Percentiles rank a stretch among this genome's conserved stretches.
Evolutionary conservation across 2,888 invertebrate species (phyloP).

Genomic region (Azorinus chamasolen): DNA sequence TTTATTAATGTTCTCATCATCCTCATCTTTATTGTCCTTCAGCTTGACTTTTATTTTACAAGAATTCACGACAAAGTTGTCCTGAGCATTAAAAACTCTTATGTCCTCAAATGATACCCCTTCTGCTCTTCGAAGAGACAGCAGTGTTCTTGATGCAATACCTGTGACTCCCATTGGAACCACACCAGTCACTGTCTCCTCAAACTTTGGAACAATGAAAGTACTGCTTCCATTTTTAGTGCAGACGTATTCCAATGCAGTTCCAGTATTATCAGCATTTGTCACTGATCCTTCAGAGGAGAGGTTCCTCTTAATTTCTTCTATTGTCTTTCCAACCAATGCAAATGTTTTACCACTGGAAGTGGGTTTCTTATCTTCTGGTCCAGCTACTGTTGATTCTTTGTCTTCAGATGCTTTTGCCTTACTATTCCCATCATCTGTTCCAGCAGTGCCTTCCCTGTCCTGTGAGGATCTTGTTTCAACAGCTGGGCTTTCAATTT

Average conservation of each 20-base stretch:
- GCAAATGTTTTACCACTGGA: background rate
- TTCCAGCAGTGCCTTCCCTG: too few relatives aligned
- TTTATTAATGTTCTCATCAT: background rate
- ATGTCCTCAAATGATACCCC: slow-evolving; percentile 58
- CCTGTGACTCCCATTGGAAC: slow-evolving; percentile 3
- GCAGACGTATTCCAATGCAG: too few relatives aligned
- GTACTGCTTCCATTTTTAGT: slow-evolving; percentile 8
- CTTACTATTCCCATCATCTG: too few relatives aligned
- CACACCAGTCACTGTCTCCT: background rate
- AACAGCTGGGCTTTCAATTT: too few relatives aligned
- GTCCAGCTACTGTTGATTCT: too few relatives aligned
- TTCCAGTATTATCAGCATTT: too few relatives aligned
- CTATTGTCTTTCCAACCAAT: background rate
- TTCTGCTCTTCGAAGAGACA: slow-evolving; percentile 63
- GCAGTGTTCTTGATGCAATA: slow-evolving; percentile 67
- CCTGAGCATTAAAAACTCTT: slow-evolving; percentile 71
- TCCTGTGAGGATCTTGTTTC: too few relatives aligned
- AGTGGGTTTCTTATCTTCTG: too few relatives aligned
- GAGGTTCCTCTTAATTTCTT: background rate
- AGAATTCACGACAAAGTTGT: slow-evolving; percentile 75
- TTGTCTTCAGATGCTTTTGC: too few relatives aligned
- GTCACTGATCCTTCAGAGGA: background rate
- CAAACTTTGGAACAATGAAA: slow-evolving; percentile 18
- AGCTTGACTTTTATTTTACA: slow-evolving; percentile 58
- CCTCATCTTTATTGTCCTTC: slow-evolving; percentile 4